Evolutionary conservation across 2,113 vertebrate species (phyloP), one percentile per base, ranked within the genome.

Genomic region (Cyanistes caeruleus): DNA sequence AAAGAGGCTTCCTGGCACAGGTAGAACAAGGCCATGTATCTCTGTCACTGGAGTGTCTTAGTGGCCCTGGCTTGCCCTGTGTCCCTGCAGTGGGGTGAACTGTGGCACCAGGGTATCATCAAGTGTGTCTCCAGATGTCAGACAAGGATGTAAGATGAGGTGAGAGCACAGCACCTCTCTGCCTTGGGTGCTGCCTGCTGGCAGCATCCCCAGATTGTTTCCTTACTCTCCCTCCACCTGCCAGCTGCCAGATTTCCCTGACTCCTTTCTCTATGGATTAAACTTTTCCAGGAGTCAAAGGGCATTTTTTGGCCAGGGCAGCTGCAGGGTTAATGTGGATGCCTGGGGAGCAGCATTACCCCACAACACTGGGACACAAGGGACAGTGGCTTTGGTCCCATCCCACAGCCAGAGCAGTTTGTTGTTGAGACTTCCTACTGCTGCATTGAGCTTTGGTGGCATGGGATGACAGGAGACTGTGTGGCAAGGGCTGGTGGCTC

Each of bases 101-200:
- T 84, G 72, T 75, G 58, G 48, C 59, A 64, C 14, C 3, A 5
- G 19, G 15, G 2, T n/a, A 11, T 27, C 28, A 55, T 15, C 51
- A 43, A 22, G 20, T 3, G 5, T 48, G 27, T n/a, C 35, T 84
- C 13, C 13, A 30, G n/a, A 20, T 10, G 11, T 22, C 44, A 48
- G 28, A 37, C 16, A 22, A 55, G 19, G 13, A 8, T 9, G 2
- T 63, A 33, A 80, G 5, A 24, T 7, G 13, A 33, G n/a, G 16
- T 33, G 25, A 70, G 41, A 44, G 49, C 33, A 31, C 9, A 30
- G 22, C 21, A 49, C 13, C 37, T 31, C 11, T 18, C 31, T 41
- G 28, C 9, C 8, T 10, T 5, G 1, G 3, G 20, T 46, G 14
- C 49, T 84, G 33, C 22, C 37, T 0, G 0, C 33, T 6, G 3